Evolutionary conservation across 1,140 invertebrate species (phyloP).

Genomic region (Holotrichia oblita): DNA sequence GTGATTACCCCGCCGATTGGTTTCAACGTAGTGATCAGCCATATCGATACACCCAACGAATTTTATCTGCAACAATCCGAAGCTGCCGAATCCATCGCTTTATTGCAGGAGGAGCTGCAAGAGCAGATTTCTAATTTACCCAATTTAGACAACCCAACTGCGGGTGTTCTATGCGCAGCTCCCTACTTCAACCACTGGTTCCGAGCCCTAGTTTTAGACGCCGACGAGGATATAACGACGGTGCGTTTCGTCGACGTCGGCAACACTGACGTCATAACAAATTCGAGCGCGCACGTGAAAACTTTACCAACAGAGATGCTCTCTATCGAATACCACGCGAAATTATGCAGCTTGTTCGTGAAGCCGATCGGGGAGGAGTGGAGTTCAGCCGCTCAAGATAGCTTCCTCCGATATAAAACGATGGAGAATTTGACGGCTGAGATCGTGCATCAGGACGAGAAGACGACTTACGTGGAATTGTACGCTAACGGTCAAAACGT

Average conservation of each 20-base stretch:
- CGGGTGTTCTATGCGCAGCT: constrained; percentile 75
- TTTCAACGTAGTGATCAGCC: constrained; percentile 66
- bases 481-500: constrained; percentile 69
- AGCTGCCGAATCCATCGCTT: constrained; percentile 63
- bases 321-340: constrained; percentile 66
- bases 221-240: constrained; percentile 73
- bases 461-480: constrained; percentile 72
- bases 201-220: constrained; percentile 79
- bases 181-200: constrained; percentile 81
- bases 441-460: constrained; percentile 68
- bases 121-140: constrained; percentile 62
- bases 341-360: constrained; percentile 72
- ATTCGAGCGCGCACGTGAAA: constrained; percentile 65
- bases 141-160: constrained; percentile 66
- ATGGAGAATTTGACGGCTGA: constrained; percentile 61
- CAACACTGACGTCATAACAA: constrained; percentile 75
- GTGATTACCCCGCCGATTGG: constrained; percentile 14
- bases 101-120: constrained; percentile 71
- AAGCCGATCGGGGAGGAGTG: constrained; percentile 73
- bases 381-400: constrained; percentile 68
- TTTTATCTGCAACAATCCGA: constrained; percentile 73
- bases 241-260: constrained; percentile 87
- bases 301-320: constrained; percentile 66
- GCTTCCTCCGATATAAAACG: constrained; percentile 66
- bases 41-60: constrained; percentile 71